Conservation (phyloP, 2,888 invertebrate genomes). For the Drosophila buzzatii region DNA sequence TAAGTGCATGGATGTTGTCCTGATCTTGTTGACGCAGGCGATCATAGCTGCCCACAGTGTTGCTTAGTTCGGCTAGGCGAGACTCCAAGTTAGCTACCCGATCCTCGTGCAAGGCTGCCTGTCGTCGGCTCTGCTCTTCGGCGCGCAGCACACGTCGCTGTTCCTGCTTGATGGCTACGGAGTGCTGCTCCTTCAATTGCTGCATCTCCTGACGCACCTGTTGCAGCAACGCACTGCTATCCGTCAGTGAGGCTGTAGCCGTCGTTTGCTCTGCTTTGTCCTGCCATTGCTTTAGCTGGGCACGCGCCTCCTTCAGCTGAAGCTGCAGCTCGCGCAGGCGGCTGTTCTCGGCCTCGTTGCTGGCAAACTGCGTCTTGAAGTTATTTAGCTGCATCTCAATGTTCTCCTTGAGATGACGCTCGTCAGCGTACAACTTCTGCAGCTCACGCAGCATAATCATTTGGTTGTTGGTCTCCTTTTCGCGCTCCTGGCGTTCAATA, state of each 20-base stretch:
- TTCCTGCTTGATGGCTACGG: constrained; percentile 90
- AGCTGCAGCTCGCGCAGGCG: constrained; percentile 86
- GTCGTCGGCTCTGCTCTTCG: constrained; percentile 89
- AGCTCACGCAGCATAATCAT: constrained; percentile 92
- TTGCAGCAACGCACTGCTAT: constrained; percentile 86
- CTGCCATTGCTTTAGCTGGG: constrained; percentile 89
- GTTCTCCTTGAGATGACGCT: constrained; percentile 90
- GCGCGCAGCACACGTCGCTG: constrained; percentile 90
- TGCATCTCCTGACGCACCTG: constrained; percentile 91
- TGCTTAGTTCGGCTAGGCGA: constrained; percentile 91
- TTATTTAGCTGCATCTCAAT: constrained; percentile 88
- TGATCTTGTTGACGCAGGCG: constrained; percentile 90
- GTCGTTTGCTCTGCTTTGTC: constrained; percentile 49
- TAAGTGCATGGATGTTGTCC: constrained; percentile 88
- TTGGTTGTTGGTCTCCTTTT: constrained; percentile 92
- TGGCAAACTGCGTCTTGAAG: constrained; percentile 85
- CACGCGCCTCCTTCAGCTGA: constrained; percentile 88
- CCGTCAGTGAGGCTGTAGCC: constrained; percentile 80
- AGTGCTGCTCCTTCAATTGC: constrained; percentile 90
- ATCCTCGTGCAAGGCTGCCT: constrained; percentile 90
- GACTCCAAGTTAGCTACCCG: constrained; percentile 91
- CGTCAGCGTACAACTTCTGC: constrained; percentile 91
- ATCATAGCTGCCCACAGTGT: constrained; percentile 92
- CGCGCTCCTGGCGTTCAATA: constrained; percentile 92
- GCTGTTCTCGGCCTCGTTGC: constrained; percentile 81